Percentiles rank a stretch among this genome's conserved stretches.
phyloP scores from a whole-genome alignment of 64 coral and sea anemone species.

The Acropora tenuis region DNA sequence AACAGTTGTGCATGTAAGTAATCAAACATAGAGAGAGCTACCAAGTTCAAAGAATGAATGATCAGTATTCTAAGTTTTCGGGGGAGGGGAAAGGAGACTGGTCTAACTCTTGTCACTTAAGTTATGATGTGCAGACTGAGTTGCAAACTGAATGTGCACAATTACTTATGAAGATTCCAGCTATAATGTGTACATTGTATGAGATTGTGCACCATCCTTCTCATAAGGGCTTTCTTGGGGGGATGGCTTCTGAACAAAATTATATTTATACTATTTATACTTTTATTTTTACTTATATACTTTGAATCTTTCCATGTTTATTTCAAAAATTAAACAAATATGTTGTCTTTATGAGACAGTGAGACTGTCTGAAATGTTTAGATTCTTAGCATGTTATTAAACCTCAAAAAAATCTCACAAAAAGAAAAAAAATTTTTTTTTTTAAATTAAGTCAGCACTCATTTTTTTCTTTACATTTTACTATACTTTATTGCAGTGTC shows the following conservation, averaged over 20 bases:
- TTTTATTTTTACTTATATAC: neutral
- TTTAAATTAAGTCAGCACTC: neutral
- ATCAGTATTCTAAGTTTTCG: neutral
- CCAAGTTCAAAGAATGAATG: neutral
- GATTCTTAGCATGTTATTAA: neutral
- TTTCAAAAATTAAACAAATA: neutral
- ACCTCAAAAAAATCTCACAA: conserved; percentile 9
- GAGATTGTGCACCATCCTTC: neutral
- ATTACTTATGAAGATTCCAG: conserved; percentile 2
- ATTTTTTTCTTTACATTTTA: neutral
- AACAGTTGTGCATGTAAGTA: neutral
- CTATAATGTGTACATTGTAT: neutral
- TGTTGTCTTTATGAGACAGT: conserved; percentile 12
- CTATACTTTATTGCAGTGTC: conserved; percentile 27
- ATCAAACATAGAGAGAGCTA: neutral
- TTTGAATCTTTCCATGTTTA: neutral
- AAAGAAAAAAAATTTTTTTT: neutral
- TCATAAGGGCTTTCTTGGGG: neutral
- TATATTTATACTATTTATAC: neutral
- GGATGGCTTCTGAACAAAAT: conserved; percentile 4
- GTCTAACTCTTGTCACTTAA: neutral
- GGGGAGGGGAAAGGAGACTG: neutral
- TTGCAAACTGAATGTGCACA: neutral
- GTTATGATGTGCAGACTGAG: conserved; percentile 3
- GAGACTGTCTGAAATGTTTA: neutral